Percentiles rank a stretch among this genome's conserved stretches.
Conservation (phyloP, 2,113 vertebrate genomes). For the Dromaius novaehollandiae region DNA sequence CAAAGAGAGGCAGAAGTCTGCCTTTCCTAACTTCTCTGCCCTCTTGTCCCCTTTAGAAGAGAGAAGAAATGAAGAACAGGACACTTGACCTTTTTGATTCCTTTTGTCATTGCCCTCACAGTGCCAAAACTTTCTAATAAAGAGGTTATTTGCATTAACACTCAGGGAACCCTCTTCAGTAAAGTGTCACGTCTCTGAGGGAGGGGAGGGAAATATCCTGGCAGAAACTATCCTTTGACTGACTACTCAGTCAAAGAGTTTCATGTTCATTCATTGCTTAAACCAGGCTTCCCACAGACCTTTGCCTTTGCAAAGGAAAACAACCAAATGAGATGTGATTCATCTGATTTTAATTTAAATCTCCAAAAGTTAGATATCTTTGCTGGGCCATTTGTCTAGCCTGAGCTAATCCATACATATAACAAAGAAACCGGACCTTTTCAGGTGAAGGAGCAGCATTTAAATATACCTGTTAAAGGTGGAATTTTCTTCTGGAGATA, state of each 20-base stretch:
- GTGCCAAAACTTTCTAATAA: not conserved
- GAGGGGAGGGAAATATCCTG: not conserved
- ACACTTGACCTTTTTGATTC: not conserved
- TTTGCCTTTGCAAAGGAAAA: not conserved
- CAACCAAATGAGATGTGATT: not conserved
- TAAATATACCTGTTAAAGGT: not conserved
- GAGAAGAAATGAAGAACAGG: not conserved
- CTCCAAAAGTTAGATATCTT: not conserved
- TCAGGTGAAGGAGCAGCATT: not conserved
- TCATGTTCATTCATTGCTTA: not conserved
- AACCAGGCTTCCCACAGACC: not conserved
- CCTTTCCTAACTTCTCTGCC: not conserved
- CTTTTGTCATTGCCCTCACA: not conserved
- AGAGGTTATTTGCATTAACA: not conserved
- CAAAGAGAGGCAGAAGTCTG: not conserved
- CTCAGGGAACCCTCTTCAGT: not conserved
- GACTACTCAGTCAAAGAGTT: not conserved
- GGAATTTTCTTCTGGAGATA: not conserved
- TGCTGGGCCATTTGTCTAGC: not conserved
- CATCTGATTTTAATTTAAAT: not conserved
- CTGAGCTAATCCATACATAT: accelerated
- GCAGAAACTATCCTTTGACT: too few species aligned
- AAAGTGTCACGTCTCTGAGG: accelerated
- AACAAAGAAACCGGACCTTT: not conserved
- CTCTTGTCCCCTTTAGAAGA: not conserved